A percentile compares a stretch with the other conserved stretches of the same genome.
Conservation (phyloP, 2,113 vertebrate genomes). For the Tyrannus savana region DNA sequence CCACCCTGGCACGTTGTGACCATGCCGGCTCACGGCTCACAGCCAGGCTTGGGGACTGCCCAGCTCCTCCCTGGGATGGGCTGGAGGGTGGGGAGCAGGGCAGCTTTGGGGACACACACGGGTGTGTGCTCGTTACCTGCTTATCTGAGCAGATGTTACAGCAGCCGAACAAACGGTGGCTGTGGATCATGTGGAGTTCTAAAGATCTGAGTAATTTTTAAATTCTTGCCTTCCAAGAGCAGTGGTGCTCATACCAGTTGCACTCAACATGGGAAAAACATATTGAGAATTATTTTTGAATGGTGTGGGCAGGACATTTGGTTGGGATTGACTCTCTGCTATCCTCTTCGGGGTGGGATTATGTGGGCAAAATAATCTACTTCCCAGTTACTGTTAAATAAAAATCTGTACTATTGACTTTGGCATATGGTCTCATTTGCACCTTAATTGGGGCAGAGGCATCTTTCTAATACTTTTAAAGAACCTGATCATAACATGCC, state of each 20-base stretch:
- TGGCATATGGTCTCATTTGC: not conserved
- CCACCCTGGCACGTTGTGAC: rapidly evolving
- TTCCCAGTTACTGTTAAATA: not conserved
- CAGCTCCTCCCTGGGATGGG: not conserved
- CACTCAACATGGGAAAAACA: not conserved
- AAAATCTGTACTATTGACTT: not conserved
- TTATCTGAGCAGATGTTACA: not conserved
- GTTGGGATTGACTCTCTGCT: not conserved
- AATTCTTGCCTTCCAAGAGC: not conserved
- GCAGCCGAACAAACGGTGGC: rapidly evolving
- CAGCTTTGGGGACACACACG: rapidly evolving
- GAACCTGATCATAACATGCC: not conserved
- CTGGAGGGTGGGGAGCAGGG: rapidly evolving
- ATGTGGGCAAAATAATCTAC: not conserved
- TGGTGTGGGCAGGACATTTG: not conserved
- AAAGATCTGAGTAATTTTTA: not conserved
- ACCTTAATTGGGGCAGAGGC: not conserved
- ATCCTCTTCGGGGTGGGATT: not conserved
- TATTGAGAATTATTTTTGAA: not conserved
- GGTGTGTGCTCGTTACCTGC: not conserved
- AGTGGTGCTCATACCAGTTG: not conserved
- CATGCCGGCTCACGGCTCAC: not conserved
- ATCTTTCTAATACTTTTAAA: not conserved
- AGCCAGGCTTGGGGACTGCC: not conserved
- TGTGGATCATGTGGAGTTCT: not conserved